Evolutionary conservation across 2,888 invertebrate species (phyloP).

Genomic region (Agelastica alni): DNA sequence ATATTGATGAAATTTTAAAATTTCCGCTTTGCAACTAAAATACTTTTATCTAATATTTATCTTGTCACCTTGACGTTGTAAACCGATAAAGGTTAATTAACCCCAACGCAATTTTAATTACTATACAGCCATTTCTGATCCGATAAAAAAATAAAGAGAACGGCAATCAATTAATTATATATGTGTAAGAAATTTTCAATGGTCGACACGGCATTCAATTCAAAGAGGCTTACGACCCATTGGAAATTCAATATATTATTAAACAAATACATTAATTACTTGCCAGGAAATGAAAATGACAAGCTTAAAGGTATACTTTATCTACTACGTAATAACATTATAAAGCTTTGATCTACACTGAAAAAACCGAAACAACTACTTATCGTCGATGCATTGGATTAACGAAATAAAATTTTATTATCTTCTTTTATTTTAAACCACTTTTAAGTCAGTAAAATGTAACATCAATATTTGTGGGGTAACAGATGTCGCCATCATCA

Average conservation of each 20-base stretch:
- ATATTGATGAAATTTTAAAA: too few species aligned
- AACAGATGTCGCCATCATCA: too few species aligned
- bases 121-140: slow-evolving; percentile 2
- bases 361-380: too few species aligned
- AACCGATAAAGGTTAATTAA: too few species aligned
- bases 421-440: too few species aligned
- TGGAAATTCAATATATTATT: slow-evolving; percentile 35
- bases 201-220: slow-evolving; percentile 19
- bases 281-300: slow-evolving; percentile 35
- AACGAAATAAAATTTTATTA: too few species aligned
- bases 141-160: slow-evolving; percentile 1
- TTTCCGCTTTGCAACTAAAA: too few species aligned
- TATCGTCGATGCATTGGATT: too few species aligned
- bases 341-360: slow-evolving; percentile 19
- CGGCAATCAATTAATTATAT: slow-evolving; percentile 18
- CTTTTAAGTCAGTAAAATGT: too few species aligned
- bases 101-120: slow-evolving; percentile 10
- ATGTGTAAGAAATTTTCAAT: slow-evolving; percentile 15
- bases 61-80: too few species aligned
- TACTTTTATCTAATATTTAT: too few species aligned
- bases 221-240: slow-evolving; percentile 20
- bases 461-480: too few species aligned
- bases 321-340: slow-evolving; percentile 26
- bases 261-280: slow-evolving; percentile 36
- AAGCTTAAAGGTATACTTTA: slow-evolving; percentile 32